Percentiles rank a stretch among this genome's conserved stretches.
Evolutionary conservation across 2,113 vertebrate species (phyloP).

Genomic region (Myotis yumanensis): DNA sequence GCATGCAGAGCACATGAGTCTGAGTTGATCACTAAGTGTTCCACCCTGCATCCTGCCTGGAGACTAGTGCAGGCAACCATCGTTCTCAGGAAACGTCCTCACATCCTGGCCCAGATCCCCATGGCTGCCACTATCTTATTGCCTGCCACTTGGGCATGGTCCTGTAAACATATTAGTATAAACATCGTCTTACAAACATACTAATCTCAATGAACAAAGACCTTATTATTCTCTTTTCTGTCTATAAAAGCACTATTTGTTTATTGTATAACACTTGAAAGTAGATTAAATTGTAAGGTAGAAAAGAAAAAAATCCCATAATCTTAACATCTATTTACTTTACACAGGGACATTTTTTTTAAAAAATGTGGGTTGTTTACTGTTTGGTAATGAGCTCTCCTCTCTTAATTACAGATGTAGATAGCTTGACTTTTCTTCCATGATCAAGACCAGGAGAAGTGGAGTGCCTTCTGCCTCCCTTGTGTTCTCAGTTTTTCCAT

Average conservation of each 20-base stretch:
- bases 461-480: neutral
- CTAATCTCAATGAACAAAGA: neutral
- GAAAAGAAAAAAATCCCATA: neutral
- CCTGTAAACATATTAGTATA: neutral
- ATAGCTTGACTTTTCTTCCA: neutral
- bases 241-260: neutral
- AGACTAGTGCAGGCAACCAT: no score
- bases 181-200: neutral
- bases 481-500: neutral
- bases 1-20: neutral
- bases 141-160: neutral
- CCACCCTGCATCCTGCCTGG: neutral
- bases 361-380: neutral
- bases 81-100: neutral
- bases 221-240: neutral
- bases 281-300: neutral
- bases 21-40: neutral
- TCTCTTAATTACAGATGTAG: neutral
- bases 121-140: neutral
- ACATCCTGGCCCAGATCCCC: neutral
- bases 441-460: neutral
- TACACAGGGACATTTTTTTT: neutral
- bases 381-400: neutral
- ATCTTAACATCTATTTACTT: conserved; percentile 28
- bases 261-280: conserved; percentile 19